These are phyloP conservation scores for Andrena minutula DNA, from an alignment of 2,888 invertebrate species.

Conservation along the genomic window DNA sequence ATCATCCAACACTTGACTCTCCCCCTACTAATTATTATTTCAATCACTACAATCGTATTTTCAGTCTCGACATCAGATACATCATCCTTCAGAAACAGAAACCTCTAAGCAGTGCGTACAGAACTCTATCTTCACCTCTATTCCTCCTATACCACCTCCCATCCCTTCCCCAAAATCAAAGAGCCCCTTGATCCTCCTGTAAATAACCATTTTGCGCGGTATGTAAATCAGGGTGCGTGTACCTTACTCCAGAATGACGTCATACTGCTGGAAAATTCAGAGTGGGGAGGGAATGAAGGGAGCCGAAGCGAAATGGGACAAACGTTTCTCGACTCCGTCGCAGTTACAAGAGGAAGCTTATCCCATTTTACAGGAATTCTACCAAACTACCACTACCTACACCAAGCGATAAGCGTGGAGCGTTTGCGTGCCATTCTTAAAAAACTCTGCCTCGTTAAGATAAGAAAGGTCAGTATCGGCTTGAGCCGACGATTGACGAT, in stretches of 20 bases:
- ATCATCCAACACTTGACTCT: too few species aligned
- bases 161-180: background rate
- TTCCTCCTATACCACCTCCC: too few species aligned
- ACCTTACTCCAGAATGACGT: conserved; percentile 3
- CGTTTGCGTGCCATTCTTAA: background rate
- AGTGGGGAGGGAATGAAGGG: background rate
- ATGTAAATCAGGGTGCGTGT: conserved; percentile 2
- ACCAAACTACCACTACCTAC: background rate
- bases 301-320: background rate
- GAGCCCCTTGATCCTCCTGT: background rate
- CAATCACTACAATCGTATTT: too few species aligned
- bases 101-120: too few species aligned
- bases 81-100: too few species aligned
- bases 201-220: background rate
- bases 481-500: background rate
- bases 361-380: background rate
- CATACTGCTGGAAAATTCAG: background rate
- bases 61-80: too few species aligned
- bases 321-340: background rate
- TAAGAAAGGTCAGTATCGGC: too few species aligned
- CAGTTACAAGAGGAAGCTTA: background rate
- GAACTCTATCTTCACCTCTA: too few species aligned
- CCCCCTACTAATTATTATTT: too few species aligned
- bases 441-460: background rate
- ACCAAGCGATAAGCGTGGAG: background rate